Evolutionary conservation across 1,140 invertebrate genomes (phyloP).

Genomic region (Pseudomyrmex dendroicus): DNA sequence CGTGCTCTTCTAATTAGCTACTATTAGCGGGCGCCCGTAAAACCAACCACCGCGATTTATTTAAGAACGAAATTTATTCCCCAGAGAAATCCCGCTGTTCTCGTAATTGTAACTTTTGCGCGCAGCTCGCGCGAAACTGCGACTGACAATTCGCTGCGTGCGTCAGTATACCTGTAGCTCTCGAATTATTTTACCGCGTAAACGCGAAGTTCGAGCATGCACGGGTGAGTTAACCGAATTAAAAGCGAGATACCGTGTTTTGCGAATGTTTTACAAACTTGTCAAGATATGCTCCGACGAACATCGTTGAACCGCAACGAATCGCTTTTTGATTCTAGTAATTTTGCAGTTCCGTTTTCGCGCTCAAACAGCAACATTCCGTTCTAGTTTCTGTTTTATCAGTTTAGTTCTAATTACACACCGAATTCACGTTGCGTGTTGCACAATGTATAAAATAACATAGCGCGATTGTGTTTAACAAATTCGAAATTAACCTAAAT

Average conservation of each 20-base stretch:
- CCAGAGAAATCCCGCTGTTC: not conserved
- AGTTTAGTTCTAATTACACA: not conserved
- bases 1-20: not conserved
- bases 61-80: not conserved
- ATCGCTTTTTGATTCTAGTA: not conserved
- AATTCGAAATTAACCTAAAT: too few species aligned
- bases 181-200: not conserved
- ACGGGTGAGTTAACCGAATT: not conserved
- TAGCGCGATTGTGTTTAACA: too few species aligned
- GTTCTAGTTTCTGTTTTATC: not conserved
- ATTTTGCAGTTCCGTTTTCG: not conserved
- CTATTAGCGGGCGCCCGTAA: not conserved
- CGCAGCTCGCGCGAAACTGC: not conserved
- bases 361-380: not conserved
- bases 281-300: not conserved
- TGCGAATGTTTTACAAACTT: not conserved
- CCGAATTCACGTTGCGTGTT: too few species aligned
- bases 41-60: not conserved
- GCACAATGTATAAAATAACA: not conserved
- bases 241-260: not conserved
- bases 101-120: not conserved
- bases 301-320: conserved; percentile 3
- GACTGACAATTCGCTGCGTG: not conserved
- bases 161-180: not conserved
- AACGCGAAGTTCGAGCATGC: not conserved